Conservation (phyloP, 2,113 vertebrate genomes). For the Aspidoscelis tigris region DNA sequence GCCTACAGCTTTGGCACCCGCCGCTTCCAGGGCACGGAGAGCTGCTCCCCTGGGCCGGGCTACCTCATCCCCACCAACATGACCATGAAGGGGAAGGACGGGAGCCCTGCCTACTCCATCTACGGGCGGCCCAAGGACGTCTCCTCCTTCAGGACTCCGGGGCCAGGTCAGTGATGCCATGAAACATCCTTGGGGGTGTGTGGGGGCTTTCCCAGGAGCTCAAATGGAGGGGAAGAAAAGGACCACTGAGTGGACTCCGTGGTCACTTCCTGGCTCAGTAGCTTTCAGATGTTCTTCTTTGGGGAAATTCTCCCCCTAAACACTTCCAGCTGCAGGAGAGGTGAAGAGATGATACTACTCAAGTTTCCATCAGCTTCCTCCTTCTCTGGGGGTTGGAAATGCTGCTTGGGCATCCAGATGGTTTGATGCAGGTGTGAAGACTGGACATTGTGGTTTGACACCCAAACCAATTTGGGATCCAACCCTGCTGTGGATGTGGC, state of each 20-base stretch:
- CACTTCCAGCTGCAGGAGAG: too few relatives aligned
- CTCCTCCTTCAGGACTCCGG: constrained; percentile 71
- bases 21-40: background rate
- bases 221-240: background rate
- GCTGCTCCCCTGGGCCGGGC: constrained; percentile 80
- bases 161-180: constrained; percentile 79
- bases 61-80: constrained; percentile 81
- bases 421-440: too few relatives aligned
- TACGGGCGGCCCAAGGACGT: constrained; percentile 74
- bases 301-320: background rate
- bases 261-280: background rate
- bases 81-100: constrained; percentile 74
- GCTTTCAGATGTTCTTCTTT: background rate
- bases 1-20: constrained; percentile 83
- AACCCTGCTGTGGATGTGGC: too few relatives aligned
- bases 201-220: background rate
- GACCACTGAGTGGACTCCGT: background rate
- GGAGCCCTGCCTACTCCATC: constrained; percentile 82
- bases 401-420: too few relatives aligned
- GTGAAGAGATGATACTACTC: too few relatives aligned
- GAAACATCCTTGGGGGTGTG: background rate
- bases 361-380: too few relatives aligned
- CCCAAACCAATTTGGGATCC: too few relatives aligned
- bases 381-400: too few relatives aligned
- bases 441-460: too few relatives aligned